Base-by-base conservation (phyloP, 2,113 vertebrate species). In the Felis chaus region DNA sequence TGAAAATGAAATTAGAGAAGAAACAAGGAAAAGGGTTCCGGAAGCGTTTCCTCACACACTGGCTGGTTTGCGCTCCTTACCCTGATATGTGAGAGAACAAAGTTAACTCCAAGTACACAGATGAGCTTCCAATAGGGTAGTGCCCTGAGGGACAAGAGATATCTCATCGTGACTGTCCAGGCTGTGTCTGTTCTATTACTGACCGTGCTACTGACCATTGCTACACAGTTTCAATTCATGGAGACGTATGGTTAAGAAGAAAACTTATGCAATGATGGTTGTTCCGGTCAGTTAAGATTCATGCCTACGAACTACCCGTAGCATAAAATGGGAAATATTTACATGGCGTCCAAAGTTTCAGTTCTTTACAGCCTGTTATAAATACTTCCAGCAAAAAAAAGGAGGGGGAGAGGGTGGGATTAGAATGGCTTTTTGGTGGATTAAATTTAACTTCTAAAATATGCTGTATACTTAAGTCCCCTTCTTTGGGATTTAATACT, bases 401-500 rank as follows among this genome's bases (percentile, higher is more conserved):
- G 3, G 31, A n/a, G 2, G 13, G 0, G 8, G 39, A 11, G 4
- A 12, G 1, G 5, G 14, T 27, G 7, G 7, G 65, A 25, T 48
- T 68, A 86, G 41, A 88, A 92, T 61, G 78, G 11, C 23, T 85
- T 74, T 79, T 39, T 63, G 41, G 50, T 25, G 12, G 55, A 79
- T 94, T 83, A n/a, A 78, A 80, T 89, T 90, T 55, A 89, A 86
- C 50, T 84, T 96, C 53, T 89, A 73, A 88, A 89, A 66, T n/a
- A 68, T 39, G 31, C 31, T 48, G 23, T 71, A 21, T 14, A 69
- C n/a, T 29, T 36, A 76, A 29, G 7, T 50, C 9, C 29, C 5
- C 53, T 86, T 91, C 45, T 25, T 96, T 87, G 1, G 16, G 4
- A 5, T 82, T 66, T 95, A 55, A 86, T 73, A 71, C 82, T 78